Conservation (phyloP, 2,888 invertebrate genomes). For the Drosophila flavopinicola region DNA sequence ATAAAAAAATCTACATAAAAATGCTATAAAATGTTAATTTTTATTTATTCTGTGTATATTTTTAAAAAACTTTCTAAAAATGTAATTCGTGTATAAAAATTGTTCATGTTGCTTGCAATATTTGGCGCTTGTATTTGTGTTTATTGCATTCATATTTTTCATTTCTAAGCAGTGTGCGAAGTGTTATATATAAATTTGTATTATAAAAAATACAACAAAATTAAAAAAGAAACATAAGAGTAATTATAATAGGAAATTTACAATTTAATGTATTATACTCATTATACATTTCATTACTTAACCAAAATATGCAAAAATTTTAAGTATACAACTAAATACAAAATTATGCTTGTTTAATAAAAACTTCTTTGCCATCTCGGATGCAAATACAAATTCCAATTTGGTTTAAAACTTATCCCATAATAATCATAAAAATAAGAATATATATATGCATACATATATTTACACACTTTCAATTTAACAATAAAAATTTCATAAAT, state of each 20-base stretch:
- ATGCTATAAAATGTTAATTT: slow-evolving; percentile 61
- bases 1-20: slow-evolving; percentile 75
- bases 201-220: slow-evolving; percentile 27
- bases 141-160: slow-evolving; percentile 27
- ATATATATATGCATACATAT: slow-evolving; percentile 55
- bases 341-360: slow-evolving; percentile 9
- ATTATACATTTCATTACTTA: slow-evolving; percentile 55
- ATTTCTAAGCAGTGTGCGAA: slow-evolving; percentile 27
- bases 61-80: slow-evolving; percentile 59
- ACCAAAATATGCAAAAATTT: slow-evolving; percentile 28
- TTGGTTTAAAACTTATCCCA: slow-evolving; percentile 65
- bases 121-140: slow-evolving; percentile 63
- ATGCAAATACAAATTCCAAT: slow-evolving; percentile 64
- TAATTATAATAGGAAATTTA: slow-evolving; percentile 58
- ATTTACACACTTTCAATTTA: slow-evolving; percentile 66
- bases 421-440: slow-evolving; percentile 31
- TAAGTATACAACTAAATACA: slow-evolving; percentile 48
- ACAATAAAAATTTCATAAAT: slow-evolving; percentile 66
- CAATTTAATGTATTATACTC: slow-evolving; percentile 51
- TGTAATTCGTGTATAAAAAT: slow-evolving; percentile 53
- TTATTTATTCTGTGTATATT: slow-evolving; percentile 47
- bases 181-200: slow-evolving; percentile 18
- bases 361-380: slow-evolving; percentile 60
- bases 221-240: slow-evolving; percentile 31
- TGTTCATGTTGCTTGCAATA: slow-evolving; percentile 67